Evolutionary conservation across 2,113 vertebrate genomes (phyloP), one percentile per base, ranked within the genome.

Genomic region (Phrynosoma blainvillii): DNA sequence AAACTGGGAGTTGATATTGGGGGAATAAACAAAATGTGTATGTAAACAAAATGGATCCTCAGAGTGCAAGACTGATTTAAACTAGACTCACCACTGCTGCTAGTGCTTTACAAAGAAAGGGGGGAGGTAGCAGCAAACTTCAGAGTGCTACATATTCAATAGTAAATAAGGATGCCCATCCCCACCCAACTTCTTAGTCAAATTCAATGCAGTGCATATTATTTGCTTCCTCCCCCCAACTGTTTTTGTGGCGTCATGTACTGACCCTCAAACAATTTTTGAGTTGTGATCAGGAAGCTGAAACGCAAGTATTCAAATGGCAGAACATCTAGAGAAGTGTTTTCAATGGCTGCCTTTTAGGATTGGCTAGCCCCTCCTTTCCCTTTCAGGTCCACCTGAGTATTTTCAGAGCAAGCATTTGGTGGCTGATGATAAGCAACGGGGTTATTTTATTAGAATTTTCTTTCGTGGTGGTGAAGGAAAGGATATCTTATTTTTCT

Each of bases 341-440:
- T 77, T 83, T 78, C 47, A 13, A 59, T 12, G 42, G 5, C n/a
- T 77, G 62, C 23, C n/a, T 68, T 88, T 78, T 27, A 56, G 27
- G 59, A 12, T 32, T 42, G 73, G 56, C 13, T 40, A 68, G 42
- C 52, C 30, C 40, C 82, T 77, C 56, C 30, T 42, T 84, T 83
- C 62, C 47, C 73, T 88, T 77, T 40, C 59, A 83, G 87, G 36
- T 40, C 47, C 80, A 88, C 73, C 36, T 77, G 80, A 78, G 59
- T 56, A 77, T 78, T 88, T 77, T 30, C 14, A 77, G 62, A 82
- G 66, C 47, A 32, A 42, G 42, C 73, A 23, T 84, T 88, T 84
- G 74, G n/a, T 84, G n/a, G 74, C 40, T 84, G 87, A 40, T 70
- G 87, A 84, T 83, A 88, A 88, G 87, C 66, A 74, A 40, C 32